phyloP scores from a whole-genome alignment of 2,797 vertebrate genomes.

The Eulemur albifrons region DNA sequence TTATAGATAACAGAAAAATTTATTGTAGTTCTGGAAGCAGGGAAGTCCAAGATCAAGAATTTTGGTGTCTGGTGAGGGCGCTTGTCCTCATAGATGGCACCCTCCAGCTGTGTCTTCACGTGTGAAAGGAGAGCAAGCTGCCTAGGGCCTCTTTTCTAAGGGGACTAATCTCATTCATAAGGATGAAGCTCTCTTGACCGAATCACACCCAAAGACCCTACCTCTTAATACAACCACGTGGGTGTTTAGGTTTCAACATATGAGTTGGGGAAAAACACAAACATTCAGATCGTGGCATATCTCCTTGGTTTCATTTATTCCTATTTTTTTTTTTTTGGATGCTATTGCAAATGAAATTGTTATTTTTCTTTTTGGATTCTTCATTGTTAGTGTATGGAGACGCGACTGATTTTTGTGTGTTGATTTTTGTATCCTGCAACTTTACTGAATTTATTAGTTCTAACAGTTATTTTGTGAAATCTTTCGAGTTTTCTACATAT shows the following conservation, averaged over 20 bases:
- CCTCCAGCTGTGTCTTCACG: neutral
- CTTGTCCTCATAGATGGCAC: neutral
- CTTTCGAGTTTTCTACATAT: no score
- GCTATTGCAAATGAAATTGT: neutral
- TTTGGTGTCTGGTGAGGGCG: neutral
- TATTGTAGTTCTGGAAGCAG: neutral
- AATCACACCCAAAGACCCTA: neutral
- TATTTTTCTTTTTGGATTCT: neutral
- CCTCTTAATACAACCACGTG: neutral
- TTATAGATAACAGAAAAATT: neutral
- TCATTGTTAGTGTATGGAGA: constrained; percentile 7
- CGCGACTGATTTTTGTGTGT: neutral
- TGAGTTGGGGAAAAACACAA: neutral
- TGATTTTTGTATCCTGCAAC: constrained; percentile 1
- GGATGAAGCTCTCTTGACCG: neutral
- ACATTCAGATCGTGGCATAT: neutral
- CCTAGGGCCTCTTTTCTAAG: neutral
- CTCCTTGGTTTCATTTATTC: neutral
- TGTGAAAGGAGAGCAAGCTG: neutral
- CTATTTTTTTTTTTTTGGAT: neutral
- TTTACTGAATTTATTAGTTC: neutral
- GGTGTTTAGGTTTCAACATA: neutral
- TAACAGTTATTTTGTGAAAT: no score
- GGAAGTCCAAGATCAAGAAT: neutral
- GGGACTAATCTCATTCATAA: neutral